Evolutionary conservation across 2,888 invertebrate species (phyloP), one percentile per base, ranked within the genome.

Genomic region (Diogma glabrata): DNA sequence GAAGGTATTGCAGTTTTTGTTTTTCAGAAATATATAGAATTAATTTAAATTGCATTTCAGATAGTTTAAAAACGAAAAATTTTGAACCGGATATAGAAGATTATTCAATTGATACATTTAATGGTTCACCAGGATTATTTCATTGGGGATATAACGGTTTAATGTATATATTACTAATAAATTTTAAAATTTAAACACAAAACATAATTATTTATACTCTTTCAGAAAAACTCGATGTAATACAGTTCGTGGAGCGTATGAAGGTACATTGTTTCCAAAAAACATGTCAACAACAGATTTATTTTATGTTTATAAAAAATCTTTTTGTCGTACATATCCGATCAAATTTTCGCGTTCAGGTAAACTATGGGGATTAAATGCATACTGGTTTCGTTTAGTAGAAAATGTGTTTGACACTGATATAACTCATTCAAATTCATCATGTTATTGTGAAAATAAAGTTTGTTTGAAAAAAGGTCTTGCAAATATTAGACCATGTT

Each of bases 291-390:
- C 71, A 20, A 72, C 76, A 51, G 72, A 72, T 50, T 69, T 71
- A 0, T 72, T 89, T 54, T 68, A 75, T 14, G 63, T 88, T 7
- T 91, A 80, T 66, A 75, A 87, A 20, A 79, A 81, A 58, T 78
- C 86, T 1, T 82, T 91, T 60, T 92, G 91, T 64, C 75, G 88
- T 45, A 74, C 82, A 1, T 60, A 88, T 33, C 79, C 75, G 0
- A 66, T 82, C 40, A 64, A 61, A 2, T 81, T 69, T 56, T 63
- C 67, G 3, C 64, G 65, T 54, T 60, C 64, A 7, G 70, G 56
- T 71, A 26, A 10, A 22, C 19, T 14, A n/a, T 30, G 16, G 17
- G 84, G 84, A 0, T 69, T 81, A 1, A 70, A 76, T 10, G 81
- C 75, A 0, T 73, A 76, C 55, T 68, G 74, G 53, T 90, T 82